Conservation (phyloP, 2,113 vertebrate genomes). For the Antennarius striatus region DNA sequence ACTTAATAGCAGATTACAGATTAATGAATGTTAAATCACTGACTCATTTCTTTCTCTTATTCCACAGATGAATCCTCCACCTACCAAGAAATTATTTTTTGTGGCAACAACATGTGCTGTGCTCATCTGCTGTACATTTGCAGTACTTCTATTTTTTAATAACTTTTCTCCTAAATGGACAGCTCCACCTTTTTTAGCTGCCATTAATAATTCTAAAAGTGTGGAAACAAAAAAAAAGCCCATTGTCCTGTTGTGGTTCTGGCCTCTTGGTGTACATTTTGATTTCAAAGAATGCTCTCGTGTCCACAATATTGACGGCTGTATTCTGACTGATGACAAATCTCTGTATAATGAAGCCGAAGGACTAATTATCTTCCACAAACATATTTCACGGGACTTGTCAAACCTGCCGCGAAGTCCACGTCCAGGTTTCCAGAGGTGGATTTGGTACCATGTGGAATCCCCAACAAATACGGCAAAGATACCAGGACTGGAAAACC, state of each 20-base stretch:
- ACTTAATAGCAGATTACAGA: no score
- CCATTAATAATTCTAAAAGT: not conserved
- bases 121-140: not conserved
- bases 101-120: not conserved
- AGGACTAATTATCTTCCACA: conserved; percentile 83
- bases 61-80: conserved; percentile 27
- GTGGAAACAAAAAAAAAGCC: conserved; percentile 75
- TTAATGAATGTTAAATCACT: no score
- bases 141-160: conserved; percentile 3
- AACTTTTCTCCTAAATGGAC: not conserved
- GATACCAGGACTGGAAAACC: conserved; percentile 80
- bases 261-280: conserved; percentile 84
- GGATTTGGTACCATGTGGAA: conserved; percentile 89
- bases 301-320: conserved; percentile 84
- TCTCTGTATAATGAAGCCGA: conserved; percentile 82
- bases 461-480: conserved; percentile 83
- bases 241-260: conserved; percentile 87
- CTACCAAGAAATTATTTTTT: not conserved
- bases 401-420: conserved; percentile 80
- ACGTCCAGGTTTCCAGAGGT: conserved; percentile 86
- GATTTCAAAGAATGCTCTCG: conserved; percentile 81
- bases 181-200: no score
- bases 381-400: conserved; percentile 79
- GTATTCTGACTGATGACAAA: conserved; percentile 85
- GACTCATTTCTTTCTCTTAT: no score